Percentiles rank a stretch among this genome's conserved stretches.
Evolutionary conservation across 2,113 vertebrate genomes (phyloP).

Genomic region (Todiramphus chloris): DNA sequence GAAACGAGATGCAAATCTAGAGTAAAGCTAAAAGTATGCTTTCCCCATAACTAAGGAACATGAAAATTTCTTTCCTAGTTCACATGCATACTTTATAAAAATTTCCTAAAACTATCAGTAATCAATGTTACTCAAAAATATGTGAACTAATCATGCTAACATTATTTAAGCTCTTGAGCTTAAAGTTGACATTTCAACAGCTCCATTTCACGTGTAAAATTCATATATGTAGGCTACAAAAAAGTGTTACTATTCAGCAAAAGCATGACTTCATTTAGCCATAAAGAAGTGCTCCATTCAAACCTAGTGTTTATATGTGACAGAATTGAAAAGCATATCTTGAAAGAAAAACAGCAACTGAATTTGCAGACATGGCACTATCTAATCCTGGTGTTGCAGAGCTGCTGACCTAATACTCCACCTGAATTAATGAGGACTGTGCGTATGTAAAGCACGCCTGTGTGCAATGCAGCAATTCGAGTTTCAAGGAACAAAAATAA

Average conservation of each 20-base stretch:
- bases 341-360: slow-evolving; percentile 8
- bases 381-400: background rate
- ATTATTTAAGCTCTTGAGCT: background rate
- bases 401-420: slow-evolving; percentile 4
- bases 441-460: background rate
- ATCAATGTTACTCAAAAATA: background rate
- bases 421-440: slow-evolving; percentile 12
- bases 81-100: background rate
- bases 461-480: background rate
- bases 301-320: background rate
- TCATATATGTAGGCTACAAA: background rate
- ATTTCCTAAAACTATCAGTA: background rate
- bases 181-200: background rate
- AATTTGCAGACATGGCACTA: background rate
- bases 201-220: background rate
- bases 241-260: background rate
- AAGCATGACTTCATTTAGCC: background rate
- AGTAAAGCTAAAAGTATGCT: background rate
- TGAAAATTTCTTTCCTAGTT: background rate
- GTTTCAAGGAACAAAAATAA: background rate
- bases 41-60: background rate
- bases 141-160: background rate
- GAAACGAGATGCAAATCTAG: background rate
- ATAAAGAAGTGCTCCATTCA: background rate
- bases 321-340: background rate